Evolutionary conservation across 2,113 vertebrate genomes (phyloP).

Genomic region (Puffinus mauretanicus): DNA sequence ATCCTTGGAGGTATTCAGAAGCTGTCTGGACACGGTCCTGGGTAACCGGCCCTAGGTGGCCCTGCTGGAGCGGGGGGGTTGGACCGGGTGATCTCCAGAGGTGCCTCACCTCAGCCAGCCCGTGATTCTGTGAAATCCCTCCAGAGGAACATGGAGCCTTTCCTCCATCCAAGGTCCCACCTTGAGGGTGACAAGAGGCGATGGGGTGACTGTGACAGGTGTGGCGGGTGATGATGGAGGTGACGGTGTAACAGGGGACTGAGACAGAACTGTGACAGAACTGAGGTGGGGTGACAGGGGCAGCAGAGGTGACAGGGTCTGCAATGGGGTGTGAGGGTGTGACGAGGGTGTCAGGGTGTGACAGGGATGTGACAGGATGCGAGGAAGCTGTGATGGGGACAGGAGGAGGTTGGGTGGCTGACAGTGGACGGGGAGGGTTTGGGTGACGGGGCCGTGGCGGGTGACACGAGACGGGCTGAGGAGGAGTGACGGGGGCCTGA

Average conservation of each 20-base stretch:
- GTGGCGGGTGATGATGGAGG: background rate
- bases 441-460: background rate
- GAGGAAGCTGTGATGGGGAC: background rate
- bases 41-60: too few species aligned
- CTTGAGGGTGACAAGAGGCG: background rate
- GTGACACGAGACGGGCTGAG: background rate
- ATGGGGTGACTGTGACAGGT: background rate
- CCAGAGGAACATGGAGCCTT: background rate
- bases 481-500: fast-evolving
- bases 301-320: background rate
- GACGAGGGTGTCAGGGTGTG: background rate
- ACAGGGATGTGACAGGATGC: background rate
- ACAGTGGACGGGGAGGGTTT: too few species aligned
- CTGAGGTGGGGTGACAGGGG: background rate
- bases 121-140: background rate
- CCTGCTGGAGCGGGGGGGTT: background rate
- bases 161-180: too few species aligned
- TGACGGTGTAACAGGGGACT: background rate
- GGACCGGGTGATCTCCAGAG: fast-evolving
- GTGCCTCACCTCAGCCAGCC: background rate
- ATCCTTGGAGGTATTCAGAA: too few species aligned
- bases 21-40: fast-evolving
- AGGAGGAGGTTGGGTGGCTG: too few species aligned
- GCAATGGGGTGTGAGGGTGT: fast-evolving
- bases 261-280: too few species aligned